Evolutionary conservation across 1,140 invertebrate genomes (phyloP), one percentile per base, ranked within the genome.

Genomic region (Epicauta chinensis): DNA sequence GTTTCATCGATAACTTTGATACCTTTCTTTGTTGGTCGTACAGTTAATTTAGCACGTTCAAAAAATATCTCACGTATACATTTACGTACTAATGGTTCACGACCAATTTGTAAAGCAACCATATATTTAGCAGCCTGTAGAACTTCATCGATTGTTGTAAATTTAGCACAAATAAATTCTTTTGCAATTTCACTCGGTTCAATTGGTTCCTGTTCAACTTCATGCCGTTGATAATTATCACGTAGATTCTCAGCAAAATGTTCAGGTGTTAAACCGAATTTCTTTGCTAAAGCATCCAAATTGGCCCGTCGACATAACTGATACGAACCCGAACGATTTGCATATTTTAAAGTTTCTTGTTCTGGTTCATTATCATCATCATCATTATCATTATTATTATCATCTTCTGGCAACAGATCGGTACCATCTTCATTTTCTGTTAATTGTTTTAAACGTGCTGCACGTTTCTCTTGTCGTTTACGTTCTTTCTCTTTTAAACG

Each of bases 161-260:
- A 81, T 59, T 80, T 75, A 7, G 53, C n/a, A 47, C 49, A 68
- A 9, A 69, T 29, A 45, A 55, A 93, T 65, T 85, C 87, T 52
- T 82, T 83, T 1, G 93, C 93, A 13, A 93, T 72, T 53, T 91
- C 86, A 7, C 77, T 61, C 0, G 93, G 92, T 56, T 91, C 84
- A 2, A 82, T 76, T 0, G 83, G 77, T 58, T 90, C 89, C 71
- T 98, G 94, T 39, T 97, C 92, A 2, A 98, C 90, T 66, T 99
- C 95, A 71, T 98, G 91, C n/a, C 91, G 78, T 65, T 94, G 91
- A 73, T 98, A 99, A 68, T 95, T 95, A 65, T 98, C 95, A 1
- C 93, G 79, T 0, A 98, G 72, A 74, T 99, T 99, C 74, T 98
- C 94, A 2, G 92, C 95, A 73, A 97, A 98, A 67, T 98, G 86